These are phyloP conservation scores for Meloidogyne floridensis DNA, from an alignment of 1,140 invertebrate genomes.

Conservation along the genomic window DNA sequence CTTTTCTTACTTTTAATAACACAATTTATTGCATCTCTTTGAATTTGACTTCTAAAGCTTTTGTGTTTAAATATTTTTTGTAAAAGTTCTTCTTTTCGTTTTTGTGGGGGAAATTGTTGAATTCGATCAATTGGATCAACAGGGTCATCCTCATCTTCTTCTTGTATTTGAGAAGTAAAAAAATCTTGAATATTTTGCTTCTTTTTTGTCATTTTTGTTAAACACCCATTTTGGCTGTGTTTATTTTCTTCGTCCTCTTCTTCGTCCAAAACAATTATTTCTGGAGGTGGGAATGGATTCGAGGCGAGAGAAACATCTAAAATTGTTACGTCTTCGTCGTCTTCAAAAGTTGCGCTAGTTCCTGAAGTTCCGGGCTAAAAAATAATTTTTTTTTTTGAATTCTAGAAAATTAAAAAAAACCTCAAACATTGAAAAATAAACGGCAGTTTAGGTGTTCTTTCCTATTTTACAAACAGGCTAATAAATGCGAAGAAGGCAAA, in stretches of 20 bases:
- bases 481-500: neutral
- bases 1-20: slow-evolving; percentile 29
- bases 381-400: neutral
- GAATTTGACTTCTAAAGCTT: slow-evolving; percentile 35
- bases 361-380: slow-evolving; percentile 8
- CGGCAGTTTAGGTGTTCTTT: neutral
- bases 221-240: neutral
- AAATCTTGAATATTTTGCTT: neutral
- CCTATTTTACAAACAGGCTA: neutral
- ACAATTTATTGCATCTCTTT: slow-evolving; percentile 34
- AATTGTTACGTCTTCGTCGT: neutral
- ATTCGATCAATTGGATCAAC: neutral
- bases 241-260: too few species aligned
- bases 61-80: slow-evolving; percentile 37
- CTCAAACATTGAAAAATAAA: neutral
- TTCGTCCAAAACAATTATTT: neutral
- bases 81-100: slow-evolving; percentile 28
- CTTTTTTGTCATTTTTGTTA: neutral
- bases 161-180: neutral
- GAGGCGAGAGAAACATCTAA: neutral
- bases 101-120: neutral
- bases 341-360: neutral
- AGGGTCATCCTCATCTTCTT: neutral
- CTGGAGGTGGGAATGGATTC: neutral
- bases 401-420: neutral